Evolutionary conservation across 2,888 invertebrate species (phyloP), one percentile per base, ranked within the genome.

Genomic region (Lomographa bimaculata): DNA sequence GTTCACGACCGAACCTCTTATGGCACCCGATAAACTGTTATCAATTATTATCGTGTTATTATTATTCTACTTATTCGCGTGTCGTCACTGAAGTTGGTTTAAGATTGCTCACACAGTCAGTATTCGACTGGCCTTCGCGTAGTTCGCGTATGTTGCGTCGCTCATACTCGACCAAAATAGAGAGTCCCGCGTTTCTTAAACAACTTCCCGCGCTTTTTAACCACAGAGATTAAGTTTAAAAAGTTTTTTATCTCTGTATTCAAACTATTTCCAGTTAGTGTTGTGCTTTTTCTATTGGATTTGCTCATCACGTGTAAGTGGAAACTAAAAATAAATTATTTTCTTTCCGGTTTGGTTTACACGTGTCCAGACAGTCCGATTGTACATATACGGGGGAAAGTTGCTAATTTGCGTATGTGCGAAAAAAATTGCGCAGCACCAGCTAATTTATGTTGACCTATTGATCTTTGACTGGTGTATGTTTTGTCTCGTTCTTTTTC

Each of bases 31-130:
- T 52, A 49, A 8, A 27, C 6, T 27, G 37, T 42, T 49, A 52
- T 52, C 52, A 52, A 11, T 29, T 24, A 48, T 46, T 41, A 52
- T 47, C 45, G 29, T 35, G 33, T 28, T 23, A 35, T 16, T 26
- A 40, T 29, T 34, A 43, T 32, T 23, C 20, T 39, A 34, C 28
- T 27, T 35, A 27, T 23, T 21, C 9, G 9, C 8, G 32, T 44
- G 24, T 28, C 40, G 43, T 43, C 45, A 46, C 29, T 19, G 7
- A 9, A 11, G 9, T 23, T 14, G 21, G 14, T 18, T 18, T 17
- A 17, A 7, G 28, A 25, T 21, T n/a, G 8, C 7, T 18, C 2
- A 9, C 6, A 28, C 44, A 42, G 46, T 44, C 46, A 32, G 34
- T 32, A 24, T 17, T 9, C 20, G 34, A 20, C 38, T 20, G 28